Base-by-base conservation (phyloP, 2,888 invertebrate species). In the Chrysolina haemoptera region DNA sequence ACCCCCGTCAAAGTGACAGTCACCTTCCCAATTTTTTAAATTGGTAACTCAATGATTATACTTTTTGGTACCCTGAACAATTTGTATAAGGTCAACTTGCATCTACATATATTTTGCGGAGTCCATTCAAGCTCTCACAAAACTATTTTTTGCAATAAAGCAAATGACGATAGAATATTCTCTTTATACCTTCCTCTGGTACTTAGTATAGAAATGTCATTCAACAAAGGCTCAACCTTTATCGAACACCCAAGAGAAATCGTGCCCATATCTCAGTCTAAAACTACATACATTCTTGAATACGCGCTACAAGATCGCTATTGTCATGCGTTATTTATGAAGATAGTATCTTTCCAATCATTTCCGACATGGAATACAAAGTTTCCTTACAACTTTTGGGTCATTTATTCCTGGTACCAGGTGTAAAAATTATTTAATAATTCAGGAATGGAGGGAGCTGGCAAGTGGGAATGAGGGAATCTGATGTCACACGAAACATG, bases 401-500 rank as follows among this genome's bases (percentile, higher is more conserved):
- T 2, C 11, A 3, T 20, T 16, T 53, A 10, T 53, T 20, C 11
- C 20, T 9, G 11, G 2, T 10, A 53, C n/a, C 53, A 53, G 20
- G 11, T 53, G 53, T 18, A 9, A 11, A 18, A 18, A 53, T 16
- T 53, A 8, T 16, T 16, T 53, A 11, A 18, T 53, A 18, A 53
- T 53, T 53, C 18, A 53, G 18, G 10, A 53, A 53, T 20, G 18
- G 11, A 53, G 4, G 10, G 18, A 10, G 18, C 20, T 11, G 16
- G 18, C 53, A 53, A 18, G 5, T 27, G 18, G 16, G 53, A 53
- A 11, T 2, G 10, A n/a, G n/a, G n/a, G n/a, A n/a, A n/a, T n/a
- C n/a, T n/a, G n/a, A n/a, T 53, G 53, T 20, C 53, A 53, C 53
- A 53, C 18, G 11, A 53, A 53, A 11, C 18, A 53, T 53, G 18